A percentile compares a stretch with the other conserved stretches of the same genome.
Evolutionary conservation across 2,888 invertebrate species (phyloP).

Genomic region (Scaptomyza parva): DNA sequence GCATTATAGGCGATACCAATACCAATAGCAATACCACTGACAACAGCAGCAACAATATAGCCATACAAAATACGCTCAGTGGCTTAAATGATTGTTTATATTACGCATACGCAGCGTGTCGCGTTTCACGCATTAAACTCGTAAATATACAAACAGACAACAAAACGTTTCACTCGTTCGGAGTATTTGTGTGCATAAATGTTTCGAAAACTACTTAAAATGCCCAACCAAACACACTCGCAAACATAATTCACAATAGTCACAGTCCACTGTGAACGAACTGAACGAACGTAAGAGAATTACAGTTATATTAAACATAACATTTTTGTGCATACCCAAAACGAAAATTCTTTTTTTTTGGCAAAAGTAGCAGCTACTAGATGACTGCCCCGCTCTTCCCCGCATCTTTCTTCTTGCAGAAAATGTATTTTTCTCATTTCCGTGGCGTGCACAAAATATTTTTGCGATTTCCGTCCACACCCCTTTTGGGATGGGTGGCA

Average conservation of each 20-base stretch:
- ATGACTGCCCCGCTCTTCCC: not conserved
- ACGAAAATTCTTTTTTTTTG: constrained; percentile 47
- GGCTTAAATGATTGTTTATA: constrained; percentile 54
- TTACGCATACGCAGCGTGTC: constrained; percentile 73
- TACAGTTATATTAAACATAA: constrained; percentile 45
- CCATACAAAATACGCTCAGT: constrained; percentile 47
- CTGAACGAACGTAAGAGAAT: too few species aligned
- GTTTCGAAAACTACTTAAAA: constrained; percentile 70
- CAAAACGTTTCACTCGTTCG: too few species aligned
- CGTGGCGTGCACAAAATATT: constrained; percentile 75
- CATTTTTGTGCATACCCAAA: constrained; percentile 65
- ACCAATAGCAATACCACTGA: constrained; percentile 21
- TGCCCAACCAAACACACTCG: constrained; percentile 28
- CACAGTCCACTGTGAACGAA: not conserved
- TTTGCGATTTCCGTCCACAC: constrained; percentile 78
- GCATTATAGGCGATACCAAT: too few species aligned
- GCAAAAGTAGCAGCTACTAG: constrained; percentile 42
- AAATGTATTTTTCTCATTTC: constrained; percentile 80
- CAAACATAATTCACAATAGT: not conserved
- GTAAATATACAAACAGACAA: constrained; percentile 65
- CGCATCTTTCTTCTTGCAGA: constrained; percentile 3
- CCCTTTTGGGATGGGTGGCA: not conserved
- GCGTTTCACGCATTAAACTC: constrained; percentile 39
- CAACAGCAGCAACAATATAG: too few species aligned
- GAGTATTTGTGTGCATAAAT: constrained; percentile 62